phyloP scores from a whole-genome alignment of 23 tunicate genomes.

The Aplidium turbinatum region DNA sequence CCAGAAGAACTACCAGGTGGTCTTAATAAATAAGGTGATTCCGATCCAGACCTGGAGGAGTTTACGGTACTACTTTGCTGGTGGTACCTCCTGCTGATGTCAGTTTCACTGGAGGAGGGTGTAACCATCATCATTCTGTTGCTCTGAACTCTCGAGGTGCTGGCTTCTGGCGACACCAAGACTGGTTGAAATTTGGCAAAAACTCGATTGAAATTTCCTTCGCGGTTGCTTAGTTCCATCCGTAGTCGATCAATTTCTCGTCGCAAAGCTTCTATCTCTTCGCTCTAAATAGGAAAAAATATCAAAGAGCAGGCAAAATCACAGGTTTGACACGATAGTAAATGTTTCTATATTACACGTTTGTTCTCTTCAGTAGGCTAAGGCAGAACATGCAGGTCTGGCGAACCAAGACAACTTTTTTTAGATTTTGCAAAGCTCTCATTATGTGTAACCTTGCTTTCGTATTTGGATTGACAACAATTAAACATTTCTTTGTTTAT shows the following conservation, averaged over 20 bases:
- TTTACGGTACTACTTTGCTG: neutral
- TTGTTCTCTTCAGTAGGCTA: no score
- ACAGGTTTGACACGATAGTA: no score
- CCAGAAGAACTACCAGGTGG: neutral
- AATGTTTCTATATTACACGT: no score
- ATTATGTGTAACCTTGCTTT: no score
- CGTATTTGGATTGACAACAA: no score
- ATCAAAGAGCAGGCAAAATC: no score
- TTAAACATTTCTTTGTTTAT: no score
- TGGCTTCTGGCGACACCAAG: slow-evolving; percentile 39
- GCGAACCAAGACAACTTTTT: no score
- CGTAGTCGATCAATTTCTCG: slow-evolving; percentile 70
- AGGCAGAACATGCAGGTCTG: no score
- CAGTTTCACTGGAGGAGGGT: slow-evolving; percentile 44
- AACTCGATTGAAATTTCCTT: slow-evolving; percentile 81
- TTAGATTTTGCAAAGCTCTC: no score
- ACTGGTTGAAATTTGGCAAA: slow-evolving; percentile 87
- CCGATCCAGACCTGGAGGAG: neutral
- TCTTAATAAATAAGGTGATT: neutral
- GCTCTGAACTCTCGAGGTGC: slow-evolving; percentile 1
- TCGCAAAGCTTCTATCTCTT: slow-evolving; percentile 55
- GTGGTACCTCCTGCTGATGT: neutral
- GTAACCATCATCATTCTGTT: slow-evolving; percentile 72
- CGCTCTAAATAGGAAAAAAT: no score
- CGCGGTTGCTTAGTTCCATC: slow-evolving; percentile 72